Percentiles rank a stretch among this genome's conserved stretches.
phyloP scores from a whole-genome alignment of 2,797 vertebrate genomes.

The Arctocebus calabarensis region DNA sequence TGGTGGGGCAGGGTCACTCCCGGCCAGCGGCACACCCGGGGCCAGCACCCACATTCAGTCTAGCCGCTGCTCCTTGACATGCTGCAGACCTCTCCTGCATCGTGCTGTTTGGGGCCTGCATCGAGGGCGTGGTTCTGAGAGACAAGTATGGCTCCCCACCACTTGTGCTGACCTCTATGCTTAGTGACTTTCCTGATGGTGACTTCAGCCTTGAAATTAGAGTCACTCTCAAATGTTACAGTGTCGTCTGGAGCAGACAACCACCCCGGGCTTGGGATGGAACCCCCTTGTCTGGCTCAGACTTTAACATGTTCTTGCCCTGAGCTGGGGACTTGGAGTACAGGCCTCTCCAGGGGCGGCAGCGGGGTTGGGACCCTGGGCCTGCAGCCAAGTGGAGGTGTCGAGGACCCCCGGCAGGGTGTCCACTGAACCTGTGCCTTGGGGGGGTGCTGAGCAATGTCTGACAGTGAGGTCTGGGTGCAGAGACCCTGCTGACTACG shows the following conservation, averaged over 20 bases:
- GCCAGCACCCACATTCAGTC: not conserved
- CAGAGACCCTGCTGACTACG: not conserved
- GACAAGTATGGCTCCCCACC: constrained; percentile 92
- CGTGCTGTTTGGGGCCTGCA: constrained; percentile 95
- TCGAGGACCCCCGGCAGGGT: not conserved
- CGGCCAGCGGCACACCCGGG: not conserved
- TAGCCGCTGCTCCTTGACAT: constrained; percentile 83
- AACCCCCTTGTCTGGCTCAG: not conserved
- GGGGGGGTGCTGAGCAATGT: no score
- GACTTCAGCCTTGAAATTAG: not conserved
- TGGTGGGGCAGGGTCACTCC: not conserved
- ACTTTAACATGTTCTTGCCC: rapidly evolving
- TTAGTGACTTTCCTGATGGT: not conserved
- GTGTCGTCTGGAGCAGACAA: not conserved
- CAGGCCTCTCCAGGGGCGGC: not conserved
- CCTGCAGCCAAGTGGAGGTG: not conserved
- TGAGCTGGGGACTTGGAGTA: rapidly evolving
- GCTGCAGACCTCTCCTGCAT: constrained; percentile 93
- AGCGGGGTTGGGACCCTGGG: rapidly evolving
- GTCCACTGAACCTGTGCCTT: not conserved
- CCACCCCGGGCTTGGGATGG: rapidly evolving
- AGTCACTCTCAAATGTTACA: not conserved
- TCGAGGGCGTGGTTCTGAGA: constrained; percentile 95
- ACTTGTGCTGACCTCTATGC: no score
- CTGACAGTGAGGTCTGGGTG: not conserved